phyloP scores from a whole-genome alignment of 2,113 vertebrate species.

The Argyrosomus japonicus region DNA sequence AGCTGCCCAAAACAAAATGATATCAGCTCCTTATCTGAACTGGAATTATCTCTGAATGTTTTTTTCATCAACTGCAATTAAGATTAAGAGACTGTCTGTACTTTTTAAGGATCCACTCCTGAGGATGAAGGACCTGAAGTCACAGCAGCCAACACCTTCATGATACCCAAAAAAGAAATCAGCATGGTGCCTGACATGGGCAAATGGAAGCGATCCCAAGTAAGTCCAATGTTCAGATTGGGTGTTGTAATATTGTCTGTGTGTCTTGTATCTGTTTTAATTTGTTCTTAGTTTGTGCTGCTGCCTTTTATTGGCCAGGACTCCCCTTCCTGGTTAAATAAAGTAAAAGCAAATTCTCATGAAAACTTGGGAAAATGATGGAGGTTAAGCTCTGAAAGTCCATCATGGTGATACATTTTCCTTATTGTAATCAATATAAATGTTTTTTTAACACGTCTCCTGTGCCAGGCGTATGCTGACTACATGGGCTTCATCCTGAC shows the following conservation, averaged over 20 bases:
- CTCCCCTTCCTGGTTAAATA: no score
- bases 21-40: not conserved
- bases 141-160: conserved; percentile 82
- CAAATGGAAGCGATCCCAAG: conserved; percentile 98
- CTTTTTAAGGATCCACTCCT: conserved; percentile 81
- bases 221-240: conserved; percentile 58
- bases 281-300: no score
- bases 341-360: not conserved
- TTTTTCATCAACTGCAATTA: not conserved
- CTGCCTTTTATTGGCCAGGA: no score
- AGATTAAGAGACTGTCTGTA: not conserved
- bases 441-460: not conserved
- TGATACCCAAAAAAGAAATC: conserved; percentile 96
- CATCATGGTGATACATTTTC: not conserved
- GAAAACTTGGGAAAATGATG: not conserved
- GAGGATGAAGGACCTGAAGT: conserved; percentile 82
- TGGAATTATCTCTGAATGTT: not conserved
- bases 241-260: no score
- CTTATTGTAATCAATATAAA: not conserved
- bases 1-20: not conserved
- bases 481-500: conserved; percentile 96
- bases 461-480: conserved; percentile 91
- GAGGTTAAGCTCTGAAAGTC: not conserved
- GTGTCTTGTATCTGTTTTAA: no score
- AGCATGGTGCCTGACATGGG: conserved; percentile 95